Evolutionary conservation across 2,888 invertebrate species (phyloP).

Genomic region (Dryococelus australis): DNA sequence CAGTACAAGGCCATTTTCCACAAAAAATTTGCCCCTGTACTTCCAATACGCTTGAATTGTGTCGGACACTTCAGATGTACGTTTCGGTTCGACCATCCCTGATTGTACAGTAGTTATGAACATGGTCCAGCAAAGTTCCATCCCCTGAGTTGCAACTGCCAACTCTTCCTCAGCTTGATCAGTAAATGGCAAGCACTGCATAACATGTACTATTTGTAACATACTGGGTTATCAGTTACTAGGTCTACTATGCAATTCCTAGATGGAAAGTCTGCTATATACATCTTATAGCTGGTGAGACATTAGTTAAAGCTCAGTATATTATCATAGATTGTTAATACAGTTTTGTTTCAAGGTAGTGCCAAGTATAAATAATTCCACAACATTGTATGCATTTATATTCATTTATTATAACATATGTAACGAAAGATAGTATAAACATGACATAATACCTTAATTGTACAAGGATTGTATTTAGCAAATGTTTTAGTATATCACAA

Average conservation of each 20-base stretch:
- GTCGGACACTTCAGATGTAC: background rate
- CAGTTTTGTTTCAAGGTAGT: background rate
- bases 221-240: background rate
- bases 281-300: too few species aligned
- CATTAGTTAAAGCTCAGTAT: too few species aligned
- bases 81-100: background rate
- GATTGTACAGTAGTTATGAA: background rate
- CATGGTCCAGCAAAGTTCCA: background rate
- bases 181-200: background rate
- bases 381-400: background rate
- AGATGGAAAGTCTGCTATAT: too few species aligned
- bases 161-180: background rate
- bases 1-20: background rate
- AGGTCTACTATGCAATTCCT: background rate
- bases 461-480: slow-evolving; percentile 1
- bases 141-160: background rate
- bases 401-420: background rate
- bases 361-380: background rate
- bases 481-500: slow-evolving; percentile 7
- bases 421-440: slow-evolving; percentile 10
- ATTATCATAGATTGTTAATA: too few species aligned
- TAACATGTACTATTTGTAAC: background rate
- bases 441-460: background rate
- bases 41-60: background rate
- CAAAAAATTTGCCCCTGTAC: too few species aligned